These are phyloP conservation scores for Passer montanus DNA, from an alignment of 2,113 vertebrate species.

Conservation along the genomic window DNA sequence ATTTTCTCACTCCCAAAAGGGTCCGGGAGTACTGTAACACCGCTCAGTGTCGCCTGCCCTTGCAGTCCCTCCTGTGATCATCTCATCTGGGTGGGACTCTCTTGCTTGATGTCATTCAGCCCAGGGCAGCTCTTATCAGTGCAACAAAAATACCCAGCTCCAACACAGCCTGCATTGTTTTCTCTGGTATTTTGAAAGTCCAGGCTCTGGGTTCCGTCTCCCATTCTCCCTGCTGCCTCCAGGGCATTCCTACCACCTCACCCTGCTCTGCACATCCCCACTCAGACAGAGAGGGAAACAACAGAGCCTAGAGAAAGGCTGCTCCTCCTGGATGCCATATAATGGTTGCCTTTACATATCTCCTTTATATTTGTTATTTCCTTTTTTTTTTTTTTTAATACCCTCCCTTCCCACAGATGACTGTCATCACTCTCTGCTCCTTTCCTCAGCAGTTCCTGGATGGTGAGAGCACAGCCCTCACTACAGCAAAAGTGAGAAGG, in stretches of 20 bases:
- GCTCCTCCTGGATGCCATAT: not conserved
- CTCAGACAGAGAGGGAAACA: not conserved
- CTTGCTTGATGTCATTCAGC: not conserved
- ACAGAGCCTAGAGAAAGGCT: not conserved
- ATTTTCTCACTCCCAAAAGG: not conserved
- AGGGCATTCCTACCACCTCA: not conserved
- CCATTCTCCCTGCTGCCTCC: accelerated
- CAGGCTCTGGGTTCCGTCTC: not conserved
- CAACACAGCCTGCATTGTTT: not conserved
- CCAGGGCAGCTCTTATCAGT: not conserved
- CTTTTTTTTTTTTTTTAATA: not conserved
- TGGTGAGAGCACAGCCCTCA: not conserved
- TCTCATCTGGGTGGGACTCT: not conserved
- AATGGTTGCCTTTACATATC: not conserved
- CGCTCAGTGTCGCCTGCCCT: not conserved
- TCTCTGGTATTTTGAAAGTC: not conserved
- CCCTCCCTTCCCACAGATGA: not conserved
- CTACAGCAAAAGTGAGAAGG: not conserved
- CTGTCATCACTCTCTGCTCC: not conserved
- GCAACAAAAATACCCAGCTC: not conserved
- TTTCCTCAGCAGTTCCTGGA: not conserved
- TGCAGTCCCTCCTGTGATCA: not conserved
- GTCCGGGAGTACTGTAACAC: not conserved
- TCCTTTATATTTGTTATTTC: not conserved
- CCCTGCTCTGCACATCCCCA: not conserved